Base-by-base conservation (phyloP, 1,140 invertebrate species). In the Drosophila quadrilineata region DNA sequence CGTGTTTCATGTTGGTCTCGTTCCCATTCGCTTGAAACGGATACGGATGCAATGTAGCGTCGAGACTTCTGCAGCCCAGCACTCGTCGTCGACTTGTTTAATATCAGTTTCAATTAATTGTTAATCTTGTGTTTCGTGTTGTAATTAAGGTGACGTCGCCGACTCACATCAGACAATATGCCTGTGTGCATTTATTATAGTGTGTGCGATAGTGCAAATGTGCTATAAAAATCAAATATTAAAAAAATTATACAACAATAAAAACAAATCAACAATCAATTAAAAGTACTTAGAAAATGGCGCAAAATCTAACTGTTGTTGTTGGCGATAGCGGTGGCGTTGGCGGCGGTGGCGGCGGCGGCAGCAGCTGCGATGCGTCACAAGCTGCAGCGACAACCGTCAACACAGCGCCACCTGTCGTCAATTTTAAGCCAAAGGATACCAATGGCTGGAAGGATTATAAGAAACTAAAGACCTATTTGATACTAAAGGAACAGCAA, bases 371-470 rank as follows among this genome's bases (percentile, higher is more conserved):
- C 21, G 40, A 43, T 12, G 43, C 63, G n/a, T n/a, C n/a, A n/a
- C n/a, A n/a, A 40, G 8, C 46, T 5, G 33, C 45, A 41, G 0
- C 45, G 1, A 8, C 49, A n/a, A 12, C n/a, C n/a, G n/a, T n/a
- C n/a, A n/a, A n/a, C n/a, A n/a, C 53, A 12, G 45, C 56, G 9
- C 31, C 53, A 3, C 14, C 60, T 0, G 73, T 63, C n/a, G 31
- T 64, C 5, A 76, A 67, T 19, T 85, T 85, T 10, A 85, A 75
- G 71, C 75, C 79, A 50, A 85, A 85, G 80, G 74, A 85, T 72
- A 79, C 69, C 3, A 88, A 84, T 62, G 76, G 74, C 60, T 88
- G 87, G 87, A 87, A 68, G 71, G 77, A 88, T 67, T 88, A 88
- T 52, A 88, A 87, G 36, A 88, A 88, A 77, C 33, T 85, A 3